Percentiles rank a stretch among this genome's conserved stretches.
These are phyloP conservation scores for Agapetus fuscipes DNA, from an alignment of 2,888 invertebrate species.

Conservation along the genomic window DNA sequence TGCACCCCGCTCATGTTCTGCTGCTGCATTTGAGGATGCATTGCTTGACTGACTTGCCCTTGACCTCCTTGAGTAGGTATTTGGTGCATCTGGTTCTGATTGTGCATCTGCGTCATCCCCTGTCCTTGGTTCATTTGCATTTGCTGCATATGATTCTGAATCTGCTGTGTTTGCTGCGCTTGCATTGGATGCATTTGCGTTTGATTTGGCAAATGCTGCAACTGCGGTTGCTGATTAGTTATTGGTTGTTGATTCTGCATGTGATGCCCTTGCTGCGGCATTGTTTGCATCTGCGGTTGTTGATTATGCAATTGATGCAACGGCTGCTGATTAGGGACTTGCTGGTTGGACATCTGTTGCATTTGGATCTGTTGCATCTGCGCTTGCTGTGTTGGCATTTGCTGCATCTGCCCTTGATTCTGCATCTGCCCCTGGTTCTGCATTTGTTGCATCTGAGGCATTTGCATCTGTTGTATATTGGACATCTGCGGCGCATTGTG, in stretches of 20 bases:
- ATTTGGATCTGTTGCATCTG: constrained; percentile 45
- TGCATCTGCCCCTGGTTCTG: constrained; percentile 41
- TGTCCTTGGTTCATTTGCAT: constrained; percentile 32
- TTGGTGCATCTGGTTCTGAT: constrained; percentile 40
- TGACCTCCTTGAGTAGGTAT: constrained; percentile 39
- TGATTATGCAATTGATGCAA: constrained; percentile 44
- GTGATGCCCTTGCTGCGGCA: constrained; percentile 36
- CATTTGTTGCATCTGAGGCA: constrained; percentile 43
- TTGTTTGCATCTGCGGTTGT: constrained; percentile 37
- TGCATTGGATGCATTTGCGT: constrained; percentile 45
- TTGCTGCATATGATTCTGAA: constrained; percentile 46
- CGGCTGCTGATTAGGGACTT: constrained; percentile 36
- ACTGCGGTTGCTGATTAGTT: constrained; percentile 40
- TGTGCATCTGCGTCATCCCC: constrained; percentile 26
- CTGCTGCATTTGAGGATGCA: constrained; percentile 44
- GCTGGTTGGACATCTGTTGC: constrained; percentile 33
- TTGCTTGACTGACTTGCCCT: constrained; percentile 35
- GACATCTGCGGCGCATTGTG: constrained; percentile 22
- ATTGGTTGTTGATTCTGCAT: constrained; percentile 39
- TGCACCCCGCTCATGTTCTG: constrained; percentile 41
- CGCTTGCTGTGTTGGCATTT: constrained; percentile 39
- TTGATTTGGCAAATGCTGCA: constrained; percentile 42
- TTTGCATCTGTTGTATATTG: constrained; percentile 43
- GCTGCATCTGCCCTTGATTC: constrained; percentile 39
- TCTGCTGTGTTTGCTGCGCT: constrained; percentile 39